These are phyloP conservation scores for Aurelia sp. DNA, from an alignment of 30 jellyfish, hydroid and myxozoan genomes.

Conservation along the genomic window DNA sequence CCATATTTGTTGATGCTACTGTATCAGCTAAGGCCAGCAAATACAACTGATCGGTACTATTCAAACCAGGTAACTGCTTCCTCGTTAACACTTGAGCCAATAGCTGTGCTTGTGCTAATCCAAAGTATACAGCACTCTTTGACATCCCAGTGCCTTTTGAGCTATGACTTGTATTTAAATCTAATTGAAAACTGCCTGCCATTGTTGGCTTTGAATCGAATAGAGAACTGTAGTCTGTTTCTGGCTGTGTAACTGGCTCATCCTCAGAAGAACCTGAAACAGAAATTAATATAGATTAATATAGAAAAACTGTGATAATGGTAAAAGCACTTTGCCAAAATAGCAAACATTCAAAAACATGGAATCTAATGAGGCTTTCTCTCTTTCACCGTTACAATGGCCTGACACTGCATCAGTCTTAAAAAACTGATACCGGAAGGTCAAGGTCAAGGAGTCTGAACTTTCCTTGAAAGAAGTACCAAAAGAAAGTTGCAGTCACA, in stretches of 20 bases:
- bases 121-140: slow-evolving; percentile 85
- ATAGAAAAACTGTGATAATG: too few species aligned
- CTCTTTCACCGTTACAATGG: too few species aligned
- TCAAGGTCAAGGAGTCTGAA: too few species aligned
- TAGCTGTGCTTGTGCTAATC: slow-evolving; percentile 93
- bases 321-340: too few species aligned
- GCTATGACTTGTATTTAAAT: background rate
- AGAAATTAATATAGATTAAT: too few species aligned
- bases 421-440: too few species aligned
- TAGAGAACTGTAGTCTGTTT: slow-evolving; percentile 65
- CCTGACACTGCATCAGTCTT: too few species aligned
- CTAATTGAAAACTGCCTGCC: slow-evolving; percentile 26
- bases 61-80: slow-evolving; percentile 90
- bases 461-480: too few species aligned
- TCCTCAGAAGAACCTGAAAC: slow-evolving; percentile 29
- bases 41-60: slow-evolving; percentile 93
- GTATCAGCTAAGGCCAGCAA: slow-evolving; percentile 96
- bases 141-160: slow-evolving; percentile 84
- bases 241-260: background rate
- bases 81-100: slow-evolving; percentile 83
- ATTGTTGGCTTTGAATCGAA: slow-evolving; percentile 58
- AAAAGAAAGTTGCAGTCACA: too few species aligned
- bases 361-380: too few species aligned
- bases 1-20: slow-evolving; percentile 92
- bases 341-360: too few species aligned